Base-by-base conservation (phyloP, 2,888 invertebrate species). In the Euphydryas editha region DNA sequence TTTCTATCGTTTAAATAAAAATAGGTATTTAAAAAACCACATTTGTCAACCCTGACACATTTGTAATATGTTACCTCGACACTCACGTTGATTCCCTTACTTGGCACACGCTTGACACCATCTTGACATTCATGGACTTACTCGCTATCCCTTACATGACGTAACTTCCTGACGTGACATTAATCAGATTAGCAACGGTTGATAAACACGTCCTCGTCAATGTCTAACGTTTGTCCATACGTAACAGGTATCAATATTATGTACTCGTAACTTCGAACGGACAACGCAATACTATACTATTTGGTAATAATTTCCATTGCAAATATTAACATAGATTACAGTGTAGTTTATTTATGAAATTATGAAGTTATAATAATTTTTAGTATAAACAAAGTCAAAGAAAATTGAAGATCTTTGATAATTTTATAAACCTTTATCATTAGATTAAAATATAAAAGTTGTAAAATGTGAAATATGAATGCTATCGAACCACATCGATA, bases 91-190 rank as follows among this genome's bases (percentile, higher is more conserved):
- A 62, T 57, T 47, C 62, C 47, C 37, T 47, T 44, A 47, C 62
- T 56, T 56, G 62, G 56, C 62, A 56, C 2, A 11, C 36, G 36
- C 62, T 47, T 46, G 64, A 65, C 64, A 37, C 17, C 37, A 55
- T 59, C 59, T 59, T 46, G 64, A 59, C 64, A 21, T 36, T 54
- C 51, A 51, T 44, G 51, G 58, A 63, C 58, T 58, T 51, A 54
- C 30, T 10, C 36, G 30, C 54, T 54, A 21, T 54, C 36, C 54
- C 36, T 30, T 54, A 54, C 54, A 36, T 36, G 36, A 54, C 36
- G 36, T 36, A 7, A 30, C 30, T 51, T 30, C 51, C 24, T 54
- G 54, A 54, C 54, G 15, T 54, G 54, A 36, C 54, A 36, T 54
- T 54, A 36, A 54, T 54, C 54, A 54, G 36, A 54, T 54, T 54